Evolutionary conservation across 2,113 vertebrate genomes (phyloP), one percentile per base, ranked within the genome.

Genomic region (Ceuthmochares aereus): DNA sequence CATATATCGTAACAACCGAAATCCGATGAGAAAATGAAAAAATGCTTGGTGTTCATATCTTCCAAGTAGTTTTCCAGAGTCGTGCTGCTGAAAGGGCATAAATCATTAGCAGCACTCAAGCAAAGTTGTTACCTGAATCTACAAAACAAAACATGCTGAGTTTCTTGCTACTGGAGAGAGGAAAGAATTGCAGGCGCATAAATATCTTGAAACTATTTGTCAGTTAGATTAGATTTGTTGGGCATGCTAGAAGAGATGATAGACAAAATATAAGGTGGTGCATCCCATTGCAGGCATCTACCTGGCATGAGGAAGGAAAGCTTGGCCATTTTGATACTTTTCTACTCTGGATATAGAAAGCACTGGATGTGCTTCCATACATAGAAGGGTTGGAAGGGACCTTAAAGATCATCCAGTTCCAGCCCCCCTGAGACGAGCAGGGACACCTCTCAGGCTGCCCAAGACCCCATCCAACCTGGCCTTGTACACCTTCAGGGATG

Each of bases 1-100:
- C 55, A 92, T 97, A 97, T 96, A 97, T 98, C 95, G 95, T 95
- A 87, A 95, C 95, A 96, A 97, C 89, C 84, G 95, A 93, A 94
- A 96, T 89, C 96, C 95, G 97, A 98, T 95, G 97, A 98, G 98
- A 98, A 97, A 97, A 98, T 94, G 96, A 97, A 96, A 93, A 97
- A 98, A 92, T 80, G 86, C 52, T 69, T 60, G 75, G 64, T 84
- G 92, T 83, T 77, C 74, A 92, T 94, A 89, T 91, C 91, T 87
- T 86, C 95, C 97, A 95, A 98, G 96, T 90, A 75, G 90, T 98
- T 98, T 98, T 95, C 96, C 97, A 98, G 98, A 98, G 90, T 90
- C 68, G 87, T 40, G 29, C 93, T 93, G 84, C 93, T 95, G 96
- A 30, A 75, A 56, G 90, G 55, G 49, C 5, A 21, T 97, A 97